A percentile compares a stretch with the other conserved stretches of the same genome.
phyloP scores from a whole-genome alignment of 2,888 invertebrate genomes.

The Dendrolimus houi region DNA sequence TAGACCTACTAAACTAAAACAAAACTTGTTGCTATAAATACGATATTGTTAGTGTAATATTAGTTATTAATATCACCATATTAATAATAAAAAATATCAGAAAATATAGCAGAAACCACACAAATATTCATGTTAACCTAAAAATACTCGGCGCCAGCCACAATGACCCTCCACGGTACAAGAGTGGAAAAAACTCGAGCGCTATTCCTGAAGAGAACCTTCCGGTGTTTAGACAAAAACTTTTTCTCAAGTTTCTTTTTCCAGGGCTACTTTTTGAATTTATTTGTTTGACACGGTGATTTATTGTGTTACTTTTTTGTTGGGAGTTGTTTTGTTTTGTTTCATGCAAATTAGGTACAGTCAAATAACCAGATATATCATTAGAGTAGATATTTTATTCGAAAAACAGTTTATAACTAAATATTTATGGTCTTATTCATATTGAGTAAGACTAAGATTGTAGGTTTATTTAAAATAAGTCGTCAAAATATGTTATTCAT shows the following conservation, averaged over 20 bases:
- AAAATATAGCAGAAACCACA: background rate
- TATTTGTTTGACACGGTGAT: background rate
- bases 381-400: too few species aligned
- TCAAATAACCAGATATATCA: too few species aligned
- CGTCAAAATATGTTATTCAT: too few species aligned
- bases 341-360: background rate
- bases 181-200: background rate
- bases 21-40: too few species aligned
- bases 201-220: background rate
- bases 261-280: background rate
- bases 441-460: too few species aligned
- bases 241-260: background rate
- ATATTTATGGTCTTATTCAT: too few species aligned
- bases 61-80: too few species aligned
- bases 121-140: background rate
- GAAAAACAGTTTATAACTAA: too few species aligned
- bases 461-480: too few species aligned
- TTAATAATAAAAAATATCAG: too few species aligned
- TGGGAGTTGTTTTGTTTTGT: background rate
- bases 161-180: background rate
- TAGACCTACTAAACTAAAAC: too few species aligned
- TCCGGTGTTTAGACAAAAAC: background rate
- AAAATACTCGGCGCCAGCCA: background rate
- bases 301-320: constrained; percentile 1
- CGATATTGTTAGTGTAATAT: too few species aligned